Percentiles rank a stretch among this genome's conserved stretches.
phyloP scores from a whole-genome alignment of 2,113 vertebrate genomes.

The Salminus brasiliensis region DNA sequence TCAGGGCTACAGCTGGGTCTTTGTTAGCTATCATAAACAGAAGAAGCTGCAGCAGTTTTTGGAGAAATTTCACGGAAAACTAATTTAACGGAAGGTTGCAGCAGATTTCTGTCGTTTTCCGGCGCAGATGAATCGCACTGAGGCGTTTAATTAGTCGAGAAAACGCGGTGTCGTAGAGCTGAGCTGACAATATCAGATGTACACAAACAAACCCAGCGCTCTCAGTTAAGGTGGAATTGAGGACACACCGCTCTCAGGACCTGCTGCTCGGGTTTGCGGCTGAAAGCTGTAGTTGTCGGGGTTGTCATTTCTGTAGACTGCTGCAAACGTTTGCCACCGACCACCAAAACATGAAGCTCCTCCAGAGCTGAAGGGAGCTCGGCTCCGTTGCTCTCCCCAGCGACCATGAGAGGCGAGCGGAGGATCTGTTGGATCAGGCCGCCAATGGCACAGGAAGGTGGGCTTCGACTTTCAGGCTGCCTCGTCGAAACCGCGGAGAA shows the following conservation, averaged over 20 bases:
- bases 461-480: conserved; percentile 69
- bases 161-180: conserved; percentile 9
- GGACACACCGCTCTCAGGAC: not conserved
- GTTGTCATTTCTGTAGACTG: too few species aligned
- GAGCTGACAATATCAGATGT: conserved; percentile 55
- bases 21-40: conserved; percentile 62
- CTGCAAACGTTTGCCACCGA: too few species aligned
- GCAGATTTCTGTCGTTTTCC: too few species aligned
- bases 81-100: not conserved
- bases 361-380: conserved; percentile 49
- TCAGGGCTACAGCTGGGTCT: conserved; percentile 35
- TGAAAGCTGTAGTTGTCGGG: too few species aligned
- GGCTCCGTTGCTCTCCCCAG: conserved; percentile 42
- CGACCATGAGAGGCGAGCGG: conserved; percentile 78
- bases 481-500: conserved; percentile 64
- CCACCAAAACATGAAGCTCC: conserved; percentile 46
- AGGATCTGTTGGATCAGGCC: conserved; percentile 69
- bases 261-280: not conserved
- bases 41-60: not conserved
- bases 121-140: too few species aligned
- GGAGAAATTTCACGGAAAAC: not conserved
- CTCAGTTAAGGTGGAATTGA: conserved; percentile 71
- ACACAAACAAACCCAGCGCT: conserved; percentile 74
- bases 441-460: conserved; percentile 75
- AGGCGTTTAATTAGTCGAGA: not conserved